phyloP scores from a whole-genome alignment of 2,113 vertebrate genomes.

The Perca flavescens region DNA sequence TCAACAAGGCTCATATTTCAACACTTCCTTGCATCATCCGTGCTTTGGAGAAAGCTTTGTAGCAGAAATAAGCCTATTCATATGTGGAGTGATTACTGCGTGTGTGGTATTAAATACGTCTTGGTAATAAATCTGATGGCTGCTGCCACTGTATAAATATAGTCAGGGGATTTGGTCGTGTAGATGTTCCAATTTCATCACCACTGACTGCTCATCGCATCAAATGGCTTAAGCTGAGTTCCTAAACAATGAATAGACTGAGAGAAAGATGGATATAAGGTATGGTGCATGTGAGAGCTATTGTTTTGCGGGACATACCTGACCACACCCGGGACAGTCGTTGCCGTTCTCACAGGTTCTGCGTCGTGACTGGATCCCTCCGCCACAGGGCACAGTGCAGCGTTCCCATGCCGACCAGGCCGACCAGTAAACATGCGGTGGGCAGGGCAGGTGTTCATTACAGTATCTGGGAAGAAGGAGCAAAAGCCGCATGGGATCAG shows the following conservation, averaged over 20 bases:
- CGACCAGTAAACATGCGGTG: constrained; percentile 95
- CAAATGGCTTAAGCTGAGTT: constrained; percentile 27
- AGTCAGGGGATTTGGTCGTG: constrained; percentile 64
- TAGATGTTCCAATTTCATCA: constrained; percentile 67
- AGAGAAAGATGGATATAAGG: neutral
- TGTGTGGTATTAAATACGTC: constrained; percentile 63
- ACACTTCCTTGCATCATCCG: constrained; percentile 67
- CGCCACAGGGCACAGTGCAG: constrained; percentile 94
- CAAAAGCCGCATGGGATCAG: neutral
- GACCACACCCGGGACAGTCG: constrained; percentile 92
- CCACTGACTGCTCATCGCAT: constrained; percentile 35
- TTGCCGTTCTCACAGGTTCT: constrained; percentile 95
- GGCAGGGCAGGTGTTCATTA: constrained; percentile 95
- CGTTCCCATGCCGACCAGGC: constrained; percentile 97
- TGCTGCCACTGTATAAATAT: constrained; percentile 67
- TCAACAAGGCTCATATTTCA: constrained; percentile 66
- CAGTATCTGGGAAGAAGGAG: constrained; percentile 89
- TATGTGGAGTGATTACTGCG: constrained; percentile 61
- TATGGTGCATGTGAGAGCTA: neutral
- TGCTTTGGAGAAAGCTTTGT: constrained; percentile 58
- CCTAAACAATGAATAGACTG: constrained; percentile 26
- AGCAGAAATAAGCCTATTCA: constrained; percentile 68
- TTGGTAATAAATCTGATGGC: constrained; percentile 71
- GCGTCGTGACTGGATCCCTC: constrained; percentile 93
- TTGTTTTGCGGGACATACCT: constrained; percentile 82